Evolutionary conservation across 2,888 invertebrate genomes (phyloP).

Genomic region (Aspidiotus rigidus): DNA sequence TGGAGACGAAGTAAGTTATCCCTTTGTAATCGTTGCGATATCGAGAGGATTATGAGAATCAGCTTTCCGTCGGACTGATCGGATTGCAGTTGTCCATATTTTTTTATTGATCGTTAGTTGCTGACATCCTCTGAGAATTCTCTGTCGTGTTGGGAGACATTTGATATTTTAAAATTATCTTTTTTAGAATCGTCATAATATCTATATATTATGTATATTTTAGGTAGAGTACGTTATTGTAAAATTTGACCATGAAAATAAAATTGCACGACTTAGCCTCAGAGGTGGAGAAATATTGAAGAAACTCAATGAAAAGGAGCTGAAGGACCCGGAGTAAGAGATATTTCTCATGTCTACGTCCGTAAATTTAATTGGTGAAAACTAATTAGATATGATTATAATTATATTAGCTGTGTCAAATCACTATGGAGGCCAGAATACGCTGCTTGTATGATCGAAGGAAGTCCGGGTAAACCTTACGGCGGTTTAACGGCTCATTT

Average conservation of each 20-base stretch:
- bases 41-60: neutral
- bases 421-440: constrained; percentile 96
- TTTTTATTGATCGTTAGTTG: neutral
- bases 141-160: too few species aligned
- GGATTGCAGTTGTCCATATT: neutral
- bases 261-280: constrained; percentile 75
- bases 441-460: constrained; percentile 98
- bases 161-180: too few species aligned
- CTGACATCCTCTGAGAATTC: too few species aligned
- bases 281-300: constrained; percentile 70
- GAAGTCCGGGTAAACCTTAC: constrained; percentile 93
- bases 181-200: too few species aligned
- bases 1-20: constrained; percentile 75
- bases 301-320: constrained; percentile 71
- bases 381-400: neutral
- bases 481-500: constrained; percentile 92
- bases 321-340: constrained; percentile 61
- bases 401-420: constrained; percentile 49
- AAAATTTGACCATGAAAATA: constrained; percentile 80
- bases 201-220: neutral
- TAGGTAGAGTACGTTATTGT: constrained; percentile 91
- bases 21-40: neutral
- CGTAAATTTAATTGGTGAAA: too few species aligned
- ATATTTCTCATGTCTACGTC: too few species aligned
- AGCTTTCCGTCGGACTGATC: too few species aligned